A percentile compares a stretch with the other conserved stretches of the same genome.
Evolutionary conservation across 2,888 invertebrate species (phyloP).

Genomic region (Piscicola geometra): DNA sequence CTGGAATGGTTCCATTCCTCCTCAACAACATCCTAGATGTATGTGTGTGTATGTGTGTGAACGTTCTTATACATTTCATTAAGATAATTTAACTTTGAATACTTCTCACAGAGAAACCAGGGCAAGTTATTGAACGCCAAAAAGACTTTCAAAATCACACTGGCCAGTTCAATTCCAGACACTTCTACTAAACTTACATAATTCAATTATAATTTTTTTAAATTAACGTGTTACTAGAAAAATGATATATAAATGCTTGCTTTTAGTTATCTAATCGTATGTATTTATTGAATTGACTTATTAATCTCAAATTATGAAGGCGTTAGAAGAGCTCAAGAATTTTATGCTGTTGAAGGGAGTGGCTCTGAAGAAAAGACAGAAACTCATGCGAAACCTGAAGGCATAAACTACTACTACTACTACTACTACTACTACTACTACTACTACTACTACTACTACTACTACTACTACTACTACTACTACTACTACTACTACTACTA

Average conservation of each 20-base stretch:
- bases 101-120: slow-evolving; percentile 48
- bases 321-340: slow-evolving; percentile 43
- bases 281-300: no score
- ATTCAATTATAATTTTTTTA: neutral
- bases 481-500: no score
- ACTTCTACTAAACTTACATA: neutral
- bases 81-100: neutral
- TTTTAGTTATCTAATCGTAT: no score
- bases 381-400: slow-evolving; percentile 46
- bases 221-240: neutral
- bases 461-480: no score
- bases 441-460: no score
- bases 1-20: slow-evolving; percentile 54
- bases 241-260: neutral
- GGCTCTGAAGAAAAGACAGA: slow-evolving; percentile 45
- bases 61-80: neutral
- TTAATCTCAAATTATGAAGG: no score
- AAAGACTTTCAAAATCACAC: slow-evolving; percentile 50
- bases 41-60: slow-evolving; percentile 38
- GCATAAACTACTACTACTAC: no score
- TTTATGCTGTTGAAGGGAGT: slow-evolving; percentile 44
- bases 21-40: slow-evolving; percentile 54
- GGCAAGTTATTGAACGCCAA: slow-evolving; percentile 49
- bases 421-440: no score
- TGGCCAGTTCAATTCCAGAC: no score